A percentile compares a stretch with the other conserved stretches of the same genome.
phyloP scores from a whole-genome alignment of 2,888 invertebrate species.

The Sphaeridia pumilis region DNA sequence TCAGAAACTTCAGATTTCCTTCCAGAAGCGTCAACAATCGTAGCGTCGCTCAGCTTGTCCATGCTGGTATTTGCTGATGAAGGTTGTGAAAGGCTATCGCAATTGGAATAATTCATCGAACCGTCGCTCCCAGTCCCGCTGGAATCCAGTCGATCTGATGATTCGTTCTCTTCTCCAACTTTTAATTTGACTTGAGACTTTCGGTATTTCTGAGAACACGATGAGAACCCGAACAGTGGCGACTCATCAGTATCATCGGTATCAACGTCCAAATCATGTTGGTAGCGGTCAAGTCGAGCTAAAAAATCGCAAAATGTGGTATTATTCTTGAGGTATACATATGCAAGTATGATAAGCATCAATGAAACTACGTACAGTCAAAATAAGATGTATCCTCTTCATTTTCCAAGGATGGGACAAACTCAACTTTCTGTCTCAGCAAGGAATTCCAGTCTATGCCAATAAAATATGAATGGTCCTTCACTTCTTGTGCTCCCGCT shows the following conservation, averaged over 20 bases:
- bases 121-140: conserved; percentile 35
- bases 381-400: conserved; percentile 99
- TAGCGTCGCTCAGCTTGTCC: conserved; percentile 21
- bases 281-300: conserved; percentile 72
- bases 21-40: background rate
- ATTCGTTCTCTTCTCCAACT: conserved; percentile 23
- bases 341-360: background rate
- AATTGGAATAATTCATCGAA: conserved; percentile 21
- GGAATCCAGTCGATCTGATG: conserved; percentile 30
- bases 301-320: conserved; percentile 9
- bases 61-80: conserved; percentile 21
- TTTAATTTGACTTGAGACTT: conserved; percentile 45
- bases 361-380: conserved; percentile 88
- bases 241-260: conserved; percentile 70
- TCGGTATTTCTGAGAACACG: conserved; percentile 70
- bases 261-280: conserved; percentile 65
- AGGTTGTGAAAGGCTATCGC: conserved; percentile 19
- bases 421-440: conserved; percentile 93
- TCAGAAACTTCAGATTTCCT: conserved; percentile 1
- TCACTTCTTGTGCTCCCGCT: conserved; percentile 65
- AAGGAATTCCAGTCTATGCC: conserved; percentile 93
- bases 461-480: conserved; percentile 88
- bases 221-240: conserved; percentile 72
- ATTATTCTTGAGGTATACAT: too few relatives aligned
- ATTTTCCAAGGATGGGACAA: conserved; percentile 88